Base-by-base conservation (phyloP, 2,888 invertebrate species). In the Argynnis bischoffii region DNA sequence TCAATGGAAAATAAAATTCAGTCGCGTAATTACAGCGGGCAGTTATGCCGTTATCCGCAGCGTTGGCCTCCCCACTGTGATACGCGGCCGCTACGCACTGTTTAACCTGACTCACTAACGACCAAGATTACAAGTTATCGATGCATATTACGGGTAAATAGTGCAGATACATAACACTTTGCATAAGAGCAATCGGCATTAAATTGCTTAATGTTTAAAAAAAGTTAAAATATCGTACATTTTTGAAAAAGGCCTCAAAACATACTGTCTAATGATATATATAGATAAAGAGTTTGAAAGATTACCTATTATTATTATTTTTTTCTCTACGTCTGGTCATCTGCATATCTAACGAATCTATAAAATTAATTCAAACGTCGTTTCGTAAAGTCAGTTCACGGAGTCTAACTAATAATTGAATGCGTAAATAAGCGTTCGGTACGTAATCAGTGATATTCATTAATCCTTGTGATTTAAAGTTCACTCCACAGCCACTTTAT, bases 401-500 rank as follows among this genome's bases (percentile, higher is more conserved):
- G 70, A 70, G 70, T 74, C 69, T 71, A 75, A 72, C 76, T 78
- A 78, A 80, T 78, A 80, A 73, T 74, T 66, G 75, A 76, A 80
- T 74, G 75, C 78, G 78, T 76, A 75, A 79, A 75, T 74, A 71
- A 76, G 79, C 78, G 76, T 78, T 80, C 79, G 78, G 78, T 81
- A 78, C 80, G 80, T 82, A 84, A 84, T 83, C 83, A 82, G 79
- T 79, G 80, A 78, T 82, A 81, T 80, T 83, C 79, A 86, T 87
- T 86, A 84, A 83, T 85, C 85, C 84, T 79, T 75, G 78, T 79
- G 81, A 81, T 84, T 83, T 82, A 82, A 82, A 82, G 80, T 83
- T 84, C 80, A 79, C 80, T 81, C 76, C 80, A 78, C 78, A 83
- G 80, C 82, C 84, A 84, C 86, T 87, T 87, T 87, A 82, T 87